Evolutionary conservation across 2,888 invertebrate species (phyloP).

Genomic region (Eupithecia abbreviata): DNA sequence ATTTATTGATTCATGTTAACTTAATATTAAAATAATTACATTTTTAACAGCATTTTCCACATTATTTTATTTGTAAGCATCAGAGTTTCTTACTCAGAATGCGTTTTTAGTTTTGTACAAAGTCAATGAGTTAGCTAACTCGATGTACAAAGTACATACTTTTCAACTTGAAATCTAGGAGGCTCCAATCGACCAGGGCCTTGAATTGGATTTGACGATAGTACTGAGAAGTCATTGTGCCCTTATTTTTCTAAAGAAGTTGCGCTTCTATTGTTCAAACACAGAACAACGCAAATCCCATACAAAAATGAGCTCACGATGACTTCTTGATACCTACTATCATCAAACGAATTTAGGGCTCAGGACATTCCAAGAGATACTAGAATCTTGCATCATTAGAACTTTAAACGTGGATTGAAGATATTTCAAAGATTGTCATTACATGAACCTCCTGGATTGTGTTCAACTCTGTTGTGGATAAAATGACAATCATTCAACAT

Average conservation of each 20-base stretch:
- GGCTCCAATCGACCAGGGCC: neutral
- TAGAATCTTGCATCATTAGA: neutral
- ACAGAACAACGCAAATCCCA: neutral
- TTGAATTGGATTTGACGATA: no score
- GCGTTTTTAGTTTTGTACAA: neutral
- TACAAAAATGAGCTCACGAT: neutral
- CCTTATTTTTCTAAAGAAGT: neutral
- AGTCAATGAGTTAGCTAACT: no score
- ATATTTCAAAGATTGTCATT: neutral
- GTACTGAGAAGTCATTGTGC: no score
- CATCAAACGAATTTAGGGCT: neutral
- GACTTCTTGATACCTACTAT: neutral
- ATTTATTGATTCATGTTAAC: conserved; percentile 28
- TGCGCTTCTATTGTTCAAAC: neutral
- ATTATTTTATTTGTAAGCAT: conserved; percentile 8
- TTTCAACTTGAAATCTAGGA: neutral
- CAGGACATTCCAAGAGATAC: neutral
- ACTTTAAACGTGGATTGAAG: neutral
- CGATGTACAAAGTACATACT: no score
- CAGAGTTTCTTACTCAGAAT: neutral
- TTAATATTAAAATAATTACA: conserved; percentile 30
- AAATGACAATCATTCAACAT: conserved; percentile 1
- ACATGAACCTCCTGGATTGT: neutral
- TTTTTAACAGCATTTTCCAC: conserved; percentile 20
- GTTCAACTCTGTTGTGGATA: neutral